These are phyloP conservation scores for Kuschelorhynchus macadamiae DNA, from an alignment of 2,888 invertebrate genomes.

Conservation along the genomic window DNA sequence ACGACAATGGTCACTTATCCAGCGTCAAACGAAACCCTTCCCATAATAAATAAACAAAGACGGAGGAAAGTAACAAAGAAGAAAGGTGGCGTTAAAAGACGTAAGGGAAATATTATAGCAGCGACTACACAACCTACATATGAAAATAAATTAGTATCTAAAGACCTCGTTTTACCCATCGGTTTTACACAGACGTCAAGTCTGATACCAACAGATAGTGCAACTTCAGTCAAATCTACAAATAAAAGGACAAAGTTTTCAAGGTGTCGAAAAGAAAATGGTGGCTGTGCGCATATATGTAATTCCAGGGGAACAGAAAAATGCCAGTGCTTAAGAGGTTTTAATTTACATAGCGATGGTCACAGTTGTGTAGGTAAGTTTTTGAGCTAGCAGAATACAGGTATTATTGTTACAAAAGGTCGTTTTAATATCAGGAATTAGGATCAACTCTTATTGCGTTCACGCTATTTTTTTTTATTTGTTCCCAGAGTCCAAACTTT, in stretches of 20 bases:
- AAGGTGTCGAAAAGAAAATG: constrained; percentile 61
- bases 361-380: constrained; percentile 66
- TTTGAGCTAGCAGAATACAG: no score
- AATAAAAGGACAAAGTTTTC: constrained; percentile 30
- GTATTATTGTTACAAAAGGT: no score
- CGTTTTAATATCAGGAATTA: no score
- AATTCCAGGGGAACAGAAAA: constrained; percentile 63
- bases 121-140: no score
- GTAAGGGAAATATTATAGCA: not conserved
- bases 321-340: constrained; percentile 70
- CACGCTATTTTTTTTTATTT: no score
- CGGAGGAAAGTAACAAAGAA: constrained; percentile 11
- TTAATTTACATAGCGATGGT: constrained; percentile 64
- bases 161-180: constrained; percentile 11
- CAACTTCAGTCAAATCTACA: no score
- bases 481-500: no score
- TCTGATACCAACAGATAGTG: not conserved
- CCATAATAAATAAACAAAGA: not conserved
- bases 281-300: constrained; percentile 70
- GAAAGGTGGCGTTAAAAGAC: constrained; percentile 1
- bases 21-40: no score
- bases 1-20: no score
- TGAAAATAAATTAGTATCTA: constrained; percentile 2
- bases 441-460: no score
- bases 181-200: not conserved